These are phyloP conservation scores for Plebejus argus DNA, from an alignment of 2,888 invertebrate genomes.

Conservation along the genomic window DNA sequence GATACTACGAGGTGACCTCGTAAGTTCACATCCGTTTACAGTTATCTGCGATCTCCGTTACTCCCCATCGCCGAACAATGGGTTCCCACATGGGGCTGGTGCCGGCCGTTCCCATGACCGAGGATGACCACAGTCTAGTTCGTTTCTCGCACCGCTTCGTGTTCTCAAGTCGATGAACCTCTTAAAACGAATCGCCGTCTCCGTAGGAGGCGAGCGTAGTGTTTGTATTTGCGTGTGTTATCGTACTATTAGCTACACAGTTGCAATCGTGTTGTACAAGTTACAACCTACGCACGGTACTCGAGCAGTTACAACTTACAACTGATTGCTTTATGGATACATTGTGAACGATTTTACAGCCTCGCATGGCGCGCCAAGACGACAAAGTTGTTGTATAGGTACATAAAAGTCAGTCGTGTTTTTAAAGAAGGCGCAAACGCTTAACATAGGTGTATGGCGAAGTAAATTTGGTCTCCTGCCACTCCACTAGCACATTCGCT, in stretches of 20 bases:
- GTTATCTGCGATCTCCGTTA: constrained; percentile 10
- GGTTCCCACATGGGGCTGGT: background rate
- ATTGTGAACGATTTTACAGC: background rate
- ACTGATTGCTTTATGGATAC: background rate
- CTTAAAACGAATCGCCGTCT: background rate
- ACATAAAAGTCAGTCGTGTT: no score
- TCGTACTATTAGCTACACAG: background rate
- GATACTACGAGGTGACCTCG: background rate
- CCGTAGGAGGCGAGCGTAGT: background rate
- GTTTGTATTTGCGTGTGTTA: background rate
- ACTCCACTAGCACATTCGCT: no score
- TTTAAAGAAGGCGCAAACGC: no score
- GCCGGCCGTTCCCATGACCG: constrained; percentile 4
- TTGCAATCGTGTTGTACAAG: background rate
- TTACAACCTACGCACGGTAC: background rate
- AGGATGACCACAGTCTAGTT: constrained; percentile 1
- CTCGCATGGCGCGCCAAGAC: no score
- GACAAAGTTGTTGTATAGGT: no score
- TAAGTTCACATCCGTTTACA: background rate
- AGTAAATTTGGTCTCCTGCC: no score
- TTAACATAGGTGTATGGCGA: no score
- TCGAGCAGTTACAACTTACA: background rate
- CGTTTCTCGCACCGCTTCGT: background rate
- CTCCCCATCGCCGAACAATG: background rate
- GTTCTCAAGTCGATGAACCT: constrained; percentile 4